Base-by-base conservation (phyloP, 2,113 vertebrate genomes). In the Anhinga rufa region DNA sequence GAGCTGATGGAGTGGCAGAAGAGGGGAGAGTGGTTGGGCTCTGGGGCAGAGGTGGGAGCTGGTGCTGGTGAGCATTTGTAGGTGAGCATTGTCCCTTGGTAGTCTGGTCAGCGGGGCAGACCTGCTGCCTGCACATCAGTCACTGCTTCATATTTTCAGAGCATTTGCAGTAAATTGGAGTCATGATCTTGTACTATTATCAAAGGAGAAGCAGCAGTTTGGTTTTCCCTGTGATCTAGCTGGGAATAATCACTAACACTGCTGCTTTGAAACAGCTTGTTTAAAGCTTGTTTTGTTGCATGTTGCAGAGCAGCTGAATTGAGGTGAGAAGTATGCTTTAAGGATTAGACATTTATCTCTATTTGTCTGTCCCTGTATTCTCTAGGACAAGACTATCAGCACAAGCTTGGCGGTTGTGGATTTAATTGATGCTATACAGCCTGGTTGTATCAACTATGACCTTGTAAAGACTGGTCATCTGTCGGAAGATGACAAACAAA, bases 381-480 rank as follows among this genome's bases (percentile, higher is more conserved):
- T 61, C 68, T 66, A 99, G 99, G 99, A 99, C 98, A 99, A 98
- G 96, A 98, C 98, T 48, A 99, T 99, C 98, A 99, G 99, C 98
- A 98, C 98, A 54, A 99, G 99, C 93, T 97, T 99, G 98, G 98
- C 99, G 1, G 99, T 99, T 40, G 95, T 99, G 98, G 99, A 99
- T 95, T 98, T 99, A 97, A 99, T 99, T 5, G 99, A 99, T 38
- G 99, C 99, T 90, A 99, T 99, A 96, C 99, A 99, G 96, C 99
- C 99, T 12, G 98, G 98, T 51, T 99, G 99, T 97, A 97, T 99
- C 97, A 99, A 98, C 97, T 99, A 99, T 34, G 99, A 99, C 54
- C 98, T 99, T 52, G 98, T 99, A n/a, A 99, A 99, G 98, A 99
- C 98, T 0, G 98, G 99, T 55, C 94, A 68, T 25, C 98, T 99